Base-by-base conservation (phyloP, 2,797 vertebrate genomes). In the Moxostoma hubbsi region DNA sequence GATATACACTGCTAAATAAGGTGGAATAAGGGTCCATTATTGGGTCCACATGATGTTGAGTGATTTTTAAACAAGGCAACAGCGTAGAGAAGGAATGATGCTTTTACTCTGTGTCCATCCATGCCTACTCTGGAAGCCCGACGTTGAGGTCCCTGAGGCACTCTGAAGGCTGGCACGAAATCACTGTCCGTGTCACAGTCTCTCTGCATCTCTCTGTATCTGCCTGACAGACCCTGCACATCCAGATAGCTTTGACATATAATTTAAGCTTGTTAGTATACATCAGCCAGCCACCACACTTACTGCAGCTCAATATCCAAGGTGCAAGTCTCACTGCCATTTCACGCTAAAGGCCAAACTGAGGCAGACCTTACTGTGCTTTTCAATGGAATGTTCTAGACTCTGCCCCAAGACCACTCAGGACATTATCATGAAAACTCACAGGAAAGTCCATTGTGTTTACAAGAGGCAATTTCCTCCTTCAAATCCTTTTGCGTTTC, bases 41-140 rank as follows among this genome's bases (percentile, higher is more conserved):
- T 36, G 36, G 36, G 36, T 36, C 36, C 36, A 36, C 36, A 64
- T 87, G 88, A 87, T 84, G 85, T 86, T 83, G 36, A 75, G 77
- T 79, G 85, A 89, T 85, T 88, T 88, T 89, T 89, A 85, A 91
- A 87, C 87, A 81, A 84, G 86, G 82, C 84, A 88, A 81, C 72
- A 71, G 81, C 79, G 81, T 79, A 79, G 77, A 88, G 81, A 82
- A 81, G 18, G 10, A 24, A 59, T 45, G 69, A 50, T 1, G 9
- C 12, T 76, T 79, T 66, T 53, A 51, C 45, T 64, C 47, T 51
- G 66, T 78, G 16, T 73, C 68, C 46, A 67, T 13, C 63, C 58
- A 59, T 58, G 72, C 62, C 61, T 73, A 50, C 53, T 66, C 58
- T 36, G 49, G 45, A 59, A 71, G 62, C 45, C 36, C 88, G 70